A percentile compares a stretch with the other conserved stretches of the same genome.
phyloP scores from a whole-genome alignment of 2,797 vertebrate genomes.

The Myripristis jacobus region DNA sequence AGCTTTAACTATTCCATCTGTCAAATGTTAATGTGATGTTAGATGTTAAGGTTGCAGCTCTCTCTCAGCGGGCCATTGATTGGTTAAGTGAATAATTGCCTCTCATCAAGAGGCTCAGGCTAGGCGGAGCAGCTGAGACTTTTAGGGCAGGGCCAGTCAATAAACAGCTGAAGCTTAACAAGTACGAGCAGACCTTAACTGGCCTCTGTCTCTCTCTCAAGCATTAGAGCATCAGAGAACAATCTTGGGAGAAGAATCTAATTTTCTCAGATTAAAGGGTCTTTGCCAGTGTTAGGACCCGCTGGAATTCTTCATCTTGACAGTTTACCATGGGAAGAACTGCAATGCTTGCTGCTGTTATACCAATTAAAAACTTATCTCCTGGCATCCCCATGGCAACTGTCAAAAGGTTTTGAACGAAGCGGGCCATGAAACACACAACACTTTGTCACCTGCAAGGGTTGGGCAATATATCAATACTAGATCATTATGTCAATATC shows the following conservation, averaged over 20 bases:
- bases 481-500: too few species aligned
- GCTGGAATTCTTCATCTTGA: constrained; percentile 39
- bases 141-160: constrained; percentile 65
- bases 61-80: constrained; percentile 61
- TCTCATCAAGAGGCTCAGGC: constrained; percentile 56
- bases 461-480: too few species aligned
- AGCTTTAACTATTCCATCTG: constrained; percentile 36
- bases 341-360: constrained; percentile 11
- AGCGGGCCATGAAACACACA: constrained; percentile 32
- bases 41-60: constrained; percentile 35
- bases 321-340: constrained; percentile 25
- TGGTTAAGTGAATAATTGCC: constrained; percentile 70
- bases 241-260: constrained; percentile 44
- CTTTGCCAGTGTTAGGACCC: constrained; percentile 40
- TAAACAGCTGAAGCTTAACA: constrained; percentile 71
- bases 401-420: constrained; percentile 24
- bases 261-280: constrained; percentile 60
- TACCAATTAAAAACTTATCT: constrained; percentile 57
- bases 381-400: constrained; percentile 35
- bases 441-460: too few species aligned
- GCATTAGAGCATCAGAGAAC: constrained; percentile 28
- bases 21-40: constrained; percentile 42
- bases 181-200: constrained; percentile 55
- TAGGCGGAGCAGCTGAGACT: constrained; percentile 45
- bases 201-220: constrained; percentile 59